Evolutionary conservation across 2,888 invertebrate species (phyloP).

Genomic region (Eupithecia inturbata): DNA sequence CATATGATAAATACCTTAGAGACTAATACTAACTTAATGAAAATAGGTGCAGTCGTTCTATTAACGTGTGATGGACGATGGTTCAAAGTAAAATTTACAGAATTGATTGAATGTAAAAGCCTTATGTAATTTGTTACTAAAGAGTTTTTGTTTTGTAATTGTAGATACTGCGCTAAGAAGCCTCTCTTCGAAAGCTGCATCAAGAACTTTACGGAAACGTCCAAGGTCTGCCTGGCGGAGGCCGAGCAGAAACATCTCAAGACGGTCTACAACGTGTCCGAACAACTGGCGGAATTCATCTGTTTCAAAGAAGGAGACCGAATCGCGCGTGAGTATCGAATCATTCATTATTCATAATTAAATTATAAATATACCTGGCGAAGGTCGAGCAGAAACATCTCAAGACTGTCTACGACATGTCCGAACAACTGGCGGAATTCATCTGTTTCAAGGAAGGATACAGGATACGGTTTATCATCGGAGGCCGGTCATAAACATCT

Average conservation of each 20-base stretch:
- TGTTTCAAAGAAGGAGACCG: constrained; percentile 93
- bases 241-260: constrained; percentile 86
- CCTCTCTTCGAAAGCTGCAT: constrained; percentile 73
- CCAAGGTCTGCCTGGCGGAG: constrained; percentile 85
- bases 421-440: constrained; percentile 88
- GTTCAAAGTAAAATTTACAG: neutral
- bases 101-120: neutral
- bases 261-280: constrained; percentile 86
- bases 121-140: neutral
- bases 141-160: constrained; percentile 47
- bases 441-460: constrained; percentile 92
- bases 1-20: no score
- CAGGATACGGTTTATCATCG: no score
- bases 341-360: no score
- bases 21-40: no score
- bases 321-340: constrained; percentile 86
- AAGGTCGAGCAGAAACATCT: constrained; percentile 85
- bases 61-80: neutral
- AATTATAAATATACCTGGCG: constrained; percentile 64
- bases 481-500: no score
- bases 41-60: no score
- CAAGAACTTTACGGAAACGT: constrained; percentile 55
- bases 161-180: constrained; percentile 72
- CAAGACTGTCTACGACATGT: constrained; percentile 86
- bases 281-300: constrained; percentile 88